Evolutionary conservation across 2,888 invertebrate species (phyloP).

Genomic region (Micoletzkya japonica): DNA sequence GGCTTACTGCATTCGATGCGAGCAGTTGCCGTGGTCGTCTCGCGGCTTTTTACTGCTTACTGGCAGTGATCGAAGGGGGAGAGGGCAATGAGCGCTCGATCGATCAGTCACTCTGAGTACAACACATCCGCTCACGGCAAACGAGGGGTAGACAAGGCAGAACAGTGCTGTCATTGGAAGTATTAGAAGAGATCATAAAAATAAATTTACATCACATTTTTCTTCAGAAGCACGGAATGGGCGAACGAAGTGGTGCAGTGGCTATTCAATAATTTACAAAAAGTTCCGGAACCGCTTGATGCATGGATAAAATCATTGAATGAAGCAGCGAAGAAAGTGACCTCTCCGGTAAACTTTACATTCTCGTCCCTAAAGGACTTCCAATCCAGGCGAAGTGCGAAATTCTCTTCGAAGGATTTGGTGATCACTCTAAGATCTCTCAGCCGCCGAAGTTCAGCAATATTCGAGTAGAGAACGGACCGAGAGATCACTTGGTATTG

Average conservation of each 20-base stretch:
- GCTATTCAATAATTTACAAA: slow-evolving; percentile 51
- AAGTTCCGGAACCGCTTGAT: slow-evolving; percentile 59
- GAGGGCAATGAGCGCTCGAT: too few species aligned
- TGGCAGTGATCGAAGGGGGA: too few species aligned
- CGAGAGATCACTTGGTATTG: slow-evolving; percentile 53
- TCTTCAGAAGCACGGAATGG: too few species aligned
- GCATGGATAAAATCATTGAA: slow-evolving; percentile 66
- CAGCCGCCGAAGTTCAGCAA: slow-evolving; percentile 52
- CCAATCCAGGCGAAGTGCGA: slow-evolving; percentile 54
- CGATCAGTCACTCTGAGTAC: too few species aligned
- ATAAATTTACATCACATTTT: too few species aligned
- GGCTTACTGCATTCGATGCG: too few species aligned
- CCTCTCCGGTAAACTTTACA: slow-evolving; percentile 55
- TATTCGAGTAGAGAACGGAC: slow-evolving; percentile 50
- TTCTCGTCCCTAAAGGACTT: not conserved
- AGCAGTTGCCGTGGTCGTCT: too few species aligned
- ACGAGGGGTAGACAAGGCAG: too few species aligned
- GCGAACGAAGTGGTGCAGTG: slow-evolving; percentile 54
- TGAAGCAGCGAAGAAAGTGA: slow-evolving; percentile 65
- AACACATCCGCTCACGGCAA: too few species aligned
- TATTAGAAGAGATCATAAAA: too few species aligned
- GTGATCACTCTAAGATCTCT: slow-evolving; percentile 44
- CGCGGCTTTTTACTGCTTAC: too few species aligned
- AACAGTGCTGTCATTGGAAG: too few species aligned
- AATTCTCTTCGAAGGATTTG: slow-evolving; percentile 58